Evolutionary conservation across 2,888 invertebrate genomes (phyloP).

Genomic region (Meganola albula): DNA sequence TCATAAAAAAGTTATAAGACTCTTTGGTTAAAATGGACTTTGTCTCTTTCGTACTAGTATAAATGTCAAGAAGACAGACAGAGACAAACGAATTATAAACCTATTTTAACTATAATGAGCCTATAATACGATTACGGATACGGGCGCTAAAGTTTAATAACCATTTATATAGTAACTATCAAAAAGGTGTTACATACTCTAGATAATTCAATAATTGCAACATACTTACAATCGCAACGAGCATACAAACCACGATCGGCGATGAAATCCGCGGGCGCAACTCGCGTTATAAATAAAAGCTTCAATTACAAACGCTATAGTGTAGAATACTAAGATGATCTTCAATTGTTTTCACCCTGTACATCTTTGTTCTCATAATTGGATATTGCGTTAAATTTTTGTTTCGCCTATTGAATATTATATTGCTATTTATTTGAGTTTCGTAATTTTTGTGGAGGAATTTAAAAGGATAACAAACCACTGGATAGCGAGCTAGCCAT

Average conservation of each 20-base stretch:
- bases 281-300: constrained; percentile 61
- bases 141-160: too few species aligned
- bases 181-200: constrained; percentile 36
- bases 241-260: constrained; percentile 52
- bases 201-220: constrained; percentile 25
- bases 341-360: constrained; percentile 27
- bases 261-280: constrained; percentile 50
- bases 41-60: too few species aligned
- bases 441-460: constrained; percentile 22
- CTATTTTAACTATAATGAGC: too few species aligned
- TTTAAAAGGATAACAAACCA: too few species aligned
- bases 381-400: constrained; percentile 27
- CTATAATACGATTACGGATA: too few species aligned
- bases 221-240: constrained; percentile 34
- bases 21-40: too few species aligned
- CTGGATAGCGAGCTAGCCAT: too few species aligned
- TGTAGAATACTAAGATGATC: constrained; percentile 36
- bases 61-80: too few species aligned
- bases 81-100: too few species aligned
- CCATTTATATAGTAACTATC: too few species aligned
- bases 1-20: too few species aligned
- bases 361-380: constrained; percentile 31
- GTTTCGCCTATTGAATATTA: constrained; percentile 17
- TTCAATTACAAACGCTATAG: constrained; percentile 47
- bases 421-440: too few species aligned